Evolutionary conservation across 2,888 invertebrate genomes (phyloP).

Genomic region (Sesamia inferens): DNA sequence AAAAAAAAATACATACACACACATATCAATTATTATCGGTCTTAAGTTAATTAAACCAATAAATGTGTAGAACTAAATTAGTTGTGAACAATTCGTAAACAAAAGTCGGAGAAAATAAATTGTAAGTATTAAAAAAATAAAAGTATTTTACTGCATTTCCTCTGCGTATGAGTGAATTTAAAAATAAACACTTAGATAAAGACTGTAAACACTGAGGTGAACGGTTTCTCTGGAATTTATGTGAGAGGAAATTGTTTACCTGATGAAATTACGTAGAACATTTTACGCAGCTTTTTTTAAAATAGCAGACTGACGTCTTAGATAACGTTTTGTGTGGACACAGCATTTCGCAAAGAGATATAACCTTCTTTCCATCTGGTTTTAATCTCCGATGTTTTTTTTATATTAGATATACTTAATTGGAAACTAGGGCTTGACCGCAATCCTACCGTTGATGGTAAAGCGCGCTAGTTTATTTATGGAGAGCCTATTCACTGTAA

Average conservation of each 20-base stretch:
- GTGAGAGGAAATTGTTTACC: slow-evolving; percentile 64
- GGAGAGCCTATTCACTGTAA: no score
- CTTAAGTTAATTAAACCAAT: slow-evolving; percentile 77
- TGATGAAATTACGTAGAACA: slow-evolving; percentile 59
- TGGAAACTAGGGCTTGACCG: no score
- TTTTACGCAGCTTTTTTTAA: slow-evolving; percentile 51
- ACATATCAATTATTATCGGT: slow-evolving; percentile 64
- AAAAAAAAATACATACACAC: slow-evolving; percentile 61
- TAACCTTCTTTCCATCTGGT: no score
- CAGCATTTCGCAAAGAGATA: no score
- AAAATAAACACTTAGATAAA: slow-evolving; percentile 76
- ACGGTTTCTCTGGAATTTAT: slow-evolving; percentile 70
- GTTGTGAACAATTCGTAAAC: slow-evolving; percentile 74
- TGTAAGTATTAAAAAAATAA: slow-evolving; percentile 69
- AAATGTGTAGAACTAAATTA: slow-evolving; percentile 60
- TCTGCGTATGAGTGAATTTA: slow-evolving; percentile 69
- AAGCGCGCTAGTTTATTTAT: no score
- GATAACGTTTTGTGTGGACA: slow-evolving; percentile 37
- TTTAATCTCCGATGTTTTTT: no score
- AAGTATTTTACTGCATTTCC: slow-evolving; percentile 73
- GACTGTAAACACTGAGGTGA: slow-evolving; percentile 76
- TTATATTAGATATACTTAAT: no score
- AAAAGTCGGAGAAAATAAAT: slow-evolving; percentile 78
- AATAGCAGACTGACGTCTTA: slow-evolving; percentile 31
- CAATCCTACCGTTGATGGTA: no score